Percentiles rank a stretch among this genome's conserved stretches.
These are phyloP conservation scores for Peromyscus polionotus DNA, from an alignment of 2,113 vertebrate species.

Conservation along the genomic window DNA sequence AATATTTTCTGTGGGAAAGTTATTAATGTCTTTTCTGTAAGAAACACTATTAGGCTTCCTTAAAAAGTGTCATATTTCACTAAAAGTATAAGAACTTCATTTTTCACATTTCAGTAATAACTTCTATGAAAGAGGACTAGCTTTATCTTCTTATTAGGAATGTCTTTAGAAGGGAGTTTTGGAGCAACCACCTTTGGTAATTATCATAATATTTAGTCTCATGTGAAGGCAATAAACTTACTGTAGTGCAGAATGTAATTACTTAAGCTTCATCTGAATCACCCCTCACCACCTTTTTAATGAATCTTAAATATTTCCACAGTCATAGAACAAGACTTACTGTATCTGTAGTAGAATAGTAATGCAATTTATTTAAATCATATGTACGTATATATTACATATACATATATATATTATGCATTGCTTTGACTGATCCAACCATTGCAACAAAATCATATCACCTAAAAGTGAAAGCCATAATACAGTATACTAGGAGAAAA, in stretches of 20 bases:
- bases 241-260: slow-evolving; percentile 73
- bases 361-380: slow-evolving; percentile 57
- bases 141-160: slow-evolving; percentile 75
- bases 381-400: not conserved
- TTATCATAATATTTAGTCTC: slow-evolving; percentile 77
- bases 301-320: slow-evolving; percentile 70
- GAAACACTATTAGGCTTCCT: slow-evolving; percentile 65
- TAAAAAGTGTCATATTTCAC: slow-evolving; percentile 76
- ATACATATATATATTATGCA: not conserved
- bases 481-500: not conserved
- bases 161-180: slow-evolving; percentile 75
- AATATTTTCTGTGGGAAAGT: slow-evolving; percentile 74
- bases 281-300: slow-evolving; percentile 64
- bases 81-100: slow-evolving; percentile 76
- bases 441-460: slow-evolving; percentile 66
- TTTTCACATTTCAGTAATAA: slow-evolving; percentile 76
- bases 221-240: slow-evolving; percentile 77
- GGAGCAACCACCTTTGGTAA: slow-evolving; percentile 72
- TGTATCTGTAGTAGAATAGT: slow-evolving; percentile 17
- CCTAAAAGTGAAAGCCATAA: slow-evolving; percentile 53
- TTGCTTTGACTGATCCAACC: slow-evolving; percentile 19
- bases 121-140: slow-evolving; percentile 74
- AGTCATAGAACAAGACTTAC: slow-evolving; percentile 57
- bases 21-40: slow-evolving; percentile 79
- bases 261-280: slow-evolving; percentile 56